Percentiles rank a stretch among this genome's conserved stretches.
Conservation (phyloP, 2,113 vertebrate species). For the Hippolais icterina region DNA sequence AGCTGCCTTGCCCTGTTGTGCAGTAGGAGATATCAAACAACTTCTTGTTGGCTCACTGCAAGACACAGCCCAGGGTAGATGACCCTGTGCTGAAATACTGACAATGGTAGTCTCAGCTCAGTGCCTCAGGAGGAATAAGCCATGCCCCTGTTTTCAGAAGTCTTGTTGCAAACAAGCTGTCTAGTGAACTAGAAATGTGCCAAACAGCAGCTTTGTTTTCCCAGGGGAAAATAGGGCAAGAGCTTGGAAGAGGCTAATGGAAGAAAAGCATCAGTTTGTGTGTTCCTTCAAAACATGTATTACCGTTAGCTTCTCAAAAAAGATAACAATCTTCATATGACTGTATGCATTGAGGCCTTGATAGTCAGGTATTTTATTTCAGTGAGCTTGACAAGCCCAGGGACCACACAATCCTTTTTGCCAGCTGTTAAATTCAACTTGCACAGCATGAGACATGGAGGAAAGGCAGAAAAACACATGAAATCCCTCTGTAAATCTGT, state of each 20-base stretch:
- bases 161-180: not conserved
- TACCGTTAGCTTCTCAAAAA: not conserved
- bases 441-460: not conserved
- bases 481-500: not conserved
- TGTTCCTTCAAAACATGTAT: not conserved
- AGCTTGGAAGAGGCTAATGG: not conserved
- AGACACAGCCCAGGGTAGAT: accelerated
- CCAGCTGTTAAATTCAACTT: not conserved
- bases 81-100: not conserved
- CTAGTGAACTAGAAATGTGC: not conserved
- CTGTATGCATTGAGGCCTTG: accelerated
- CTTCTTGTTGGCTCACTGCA: not conserved
- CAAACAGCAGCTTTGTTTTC: not conserved
- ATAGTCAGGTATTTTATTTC: not conserved
- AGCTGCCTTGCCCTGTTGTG: not conserved
- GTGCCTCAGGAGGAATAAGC: not conserved
- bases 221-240: not conserved
- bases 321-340: not conserved
- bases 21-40: accelerated
- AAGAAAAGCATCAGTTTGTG: not conserved
- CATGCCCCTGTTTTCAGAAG: not conserved
- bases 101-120: not conserved
- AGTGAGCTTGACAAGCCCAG: not conserved
- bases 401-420: not conserved
- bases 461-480: not conserved